phyloP scores from a whole-genome alignment of 2,888 invertebrate species.

The Agrypnus murinus region DNA sequence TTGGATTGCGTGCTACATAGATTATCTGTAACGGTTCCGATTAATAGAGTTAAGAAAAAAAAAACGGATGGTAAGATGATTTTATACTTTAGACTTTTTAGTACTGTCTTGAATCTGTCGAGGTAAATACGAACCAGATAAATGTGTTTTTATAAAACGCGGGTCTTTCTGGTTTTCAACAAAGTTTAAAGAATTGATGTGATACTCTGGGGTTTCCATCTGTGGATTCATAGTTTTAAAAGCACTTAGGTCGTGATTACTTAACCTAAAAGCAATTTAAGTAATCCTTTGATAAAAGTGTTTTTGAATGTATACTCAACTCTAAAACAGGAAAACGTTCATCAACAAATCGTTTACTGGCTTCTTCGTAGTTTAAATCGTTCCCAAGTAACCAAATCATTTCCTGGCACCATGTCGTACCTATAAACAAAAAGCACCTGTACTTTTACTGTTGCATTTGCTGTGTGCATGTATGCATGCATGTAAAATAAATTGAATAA shows the following conservation, averaged over 20 bases:
- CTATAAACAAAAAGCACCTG: too few species aligned
- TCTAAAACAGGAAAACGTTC: conserved; percentile 87
- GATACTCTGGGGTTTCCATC: not conserved
- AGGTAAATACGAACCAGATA: conserved; percentile 1
- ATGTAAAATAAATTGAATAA: too few species aligned
- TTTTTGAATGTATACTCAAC: conserved; percentile 74
- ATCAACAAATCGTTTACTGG: conserved; percentile 74
- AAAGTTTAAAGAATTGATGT: not conserved
- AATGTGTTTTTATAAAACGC: conserved; percentile 18
- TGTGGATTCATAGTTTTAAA: too few species aligned
- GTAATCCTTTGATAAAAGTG: too few species aligned
- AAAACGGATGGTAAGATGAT: too few species aligned
- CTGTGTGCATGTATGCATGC: too few species aligned
- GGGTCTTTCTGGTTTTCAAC: not conserved
- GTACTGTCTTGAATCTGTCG: not conserved
- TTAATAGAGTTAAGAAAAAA: too few species aligned
- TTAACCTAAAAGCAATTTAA: too few species aligned
- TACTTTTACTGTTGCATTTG: too few species aligned
- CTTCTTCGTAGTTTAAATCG: conserved; percentile 80
- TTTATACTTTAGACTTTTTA: conserved; percentile 15
- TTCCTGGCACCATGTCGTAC: conserved; percentile 87
- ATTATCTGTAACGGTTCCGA: too few species aligned
- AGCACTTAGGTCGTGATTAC: too few species aligned
- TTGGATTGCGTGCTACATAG: too few species aligned
- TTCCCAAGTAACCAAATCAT: conserved; percentile 86